These are phyloP conservation scores for Erpornis zantholeuca DNA, from an alignment of 2,113 vertebrate genomes.

Conservation along the genomic window DNA sequence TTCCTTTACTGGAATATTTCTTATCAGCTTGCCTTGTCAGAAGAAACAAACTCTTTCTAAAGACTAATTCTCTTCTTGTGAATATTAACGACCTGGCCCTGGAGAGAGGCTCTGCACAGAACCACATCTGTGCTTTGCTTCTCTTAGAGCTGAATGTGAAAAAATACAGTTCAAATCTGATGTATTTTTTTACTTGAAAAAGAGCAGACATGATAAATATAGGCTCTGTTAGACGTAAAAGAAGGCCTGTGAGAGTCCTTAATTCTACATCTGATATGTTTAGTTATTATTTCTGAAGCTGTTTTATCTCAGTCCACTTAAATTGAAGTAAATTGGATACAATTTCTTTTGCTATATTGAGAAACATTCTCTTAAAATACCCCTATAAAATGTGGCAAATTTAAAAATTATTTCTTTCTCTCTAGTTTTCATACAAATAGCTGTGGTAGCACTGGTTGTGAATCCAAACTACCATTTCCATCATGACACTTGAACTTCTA, in stretches of 20 bases:
- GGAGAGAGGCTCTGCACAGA: background rate
- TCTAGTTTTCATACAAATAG: background rate
- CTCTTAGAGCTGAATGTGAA: constrained; percentile 13
- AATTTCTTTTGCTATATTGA: background rate
- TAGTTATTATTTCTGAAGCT: background rate
- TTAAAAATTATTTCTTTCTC: background rate
- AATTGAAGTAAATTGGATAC: background rate
- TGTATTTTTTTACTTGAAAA: background rate
- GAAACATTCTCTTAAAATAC: background rate
- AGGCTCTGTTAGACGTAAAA: background rate
- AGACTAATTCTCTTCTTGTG: background rate
- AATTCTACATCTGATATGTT: background rate
- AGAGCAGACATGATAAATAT: background rate
- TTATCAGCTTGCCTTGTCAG: constrained; percentile 44
- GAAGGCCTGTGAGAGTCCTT: background rate
- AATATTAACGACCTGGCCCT: background rate
- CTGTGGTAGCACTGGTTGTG: background rate
- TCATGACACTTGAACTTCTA: background rate
- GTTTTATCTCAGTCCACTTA: background rate
- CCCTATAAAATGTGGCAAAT: background rate
- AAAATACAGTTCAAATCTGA: background rate
- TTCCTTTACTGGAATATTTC: constrained; percentile 8
- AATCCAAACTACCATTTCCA: background rate
- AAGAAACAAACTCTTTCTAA: constrained; percentile 17
- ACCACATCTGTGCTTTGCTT: background rate